Base-by-base conservation (phyloP, 1,140 invertebrate genomes). In the Ooceraea biroi region DNA sequence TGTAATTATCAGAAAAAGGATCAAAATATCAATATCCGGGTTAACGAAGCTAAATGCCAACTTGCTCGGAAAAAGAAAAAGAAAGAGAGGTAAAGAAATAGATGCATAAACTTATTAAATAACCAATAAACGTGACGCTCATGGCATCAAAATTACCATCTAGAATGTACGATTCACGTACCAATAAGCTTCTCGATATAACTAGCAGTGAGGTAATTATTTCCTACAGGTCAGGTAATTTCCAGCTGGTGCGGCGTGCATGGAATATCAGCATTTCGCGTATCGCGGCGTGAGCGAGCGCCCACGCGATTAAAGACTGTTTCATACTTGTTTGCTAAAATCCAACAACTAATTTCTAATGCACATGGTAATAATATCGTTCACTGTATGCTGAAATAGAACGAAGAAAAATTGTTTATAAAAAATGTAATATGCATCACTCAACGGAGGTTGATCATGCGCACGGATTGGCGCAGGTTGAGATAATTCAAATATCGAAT, bases 211-310 rank as follows among this genome's bases (percentile, higher is more conserved):
- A 27, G 58, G 10, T 76, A 65, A 76, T 76, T 76, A 76, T 76
- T 76, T 76, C 44, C 73, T 65, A 52, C n/a, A 27, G 44, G 27
- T 50, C 46, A 76, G 27, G 12, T 46, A 46, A 74, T 76, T 76
- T 36, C 72, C 60, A 63, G n/a, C 41, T 25, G 25, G 41, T 48
- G 12, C 12, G 58, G 11, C 44, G 36, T 63, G 12, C 25, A 19
- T 30, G 58, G 41, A 63, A 76, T 63, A 76, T 76, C 41, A 25
- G 22, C 44, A 63, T 76, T 76, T 48, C 41, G 57, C 41, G 11
- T 41, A 57, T 41, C 52, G 30, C 22, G 11, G 22, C 1, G 1
- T 3, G 25, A 63, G 8, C 41, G 12, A 30, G 30, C 61, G n/a
- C 61, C 61, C 30, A 63, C 44, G 7, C 27, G 12, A 22, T 3